Percentiles rank a stretch among this genome's conserved stretches.
These are phyloP conservation scores for Pseudachorutes palmiensis DNA, from an alignment of 1,140 invertebrate species.

Conservation along the genomic window DNA sequence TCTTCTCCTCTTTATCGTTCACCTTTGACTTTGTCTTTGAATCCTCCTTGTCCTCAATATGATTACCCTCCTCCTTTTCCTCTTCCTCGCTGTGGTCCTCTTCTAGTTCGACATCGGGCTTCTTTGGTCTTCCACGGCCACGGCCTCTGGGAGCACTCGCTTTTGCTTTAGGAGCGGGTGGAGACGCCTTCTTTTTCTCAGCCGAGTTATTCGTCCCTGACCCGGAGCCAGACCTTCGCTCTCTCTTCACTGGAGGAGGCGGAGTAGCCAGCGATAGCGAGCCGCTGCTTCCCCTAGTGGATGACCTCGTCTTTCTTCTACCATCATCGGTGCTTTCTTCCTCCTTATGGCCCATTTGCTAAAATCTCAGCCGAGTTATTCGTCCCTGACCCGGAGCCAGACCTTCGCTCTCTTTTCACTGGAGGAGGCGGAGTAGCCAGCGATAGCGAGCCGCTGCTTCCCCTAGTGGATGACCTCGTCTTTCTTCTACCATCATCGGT, in stretches of 20 bases:
- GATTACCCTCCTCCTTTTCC: slow-evolving; percentile 19
- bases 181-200: slow-evolving; percentile 24
- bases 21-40: background rate
- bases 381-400: slow-evolving; percentile 19
- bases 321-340: slow-evolving; percentile 27
- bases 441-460: slow-evolving; percentile 27
- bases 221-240: slow-evolving; percentile 23
- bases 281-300: slow-evolving; percentile 26
- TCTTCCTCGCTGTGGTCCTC: slow-evolving; percentile 13
- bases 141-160: slow-evolving; percentile 15
- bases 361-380: slow-evolving; percentile 24
- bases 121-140: slow-evolving; percentile 27
- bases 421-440: slow-evolving; percentile 31
- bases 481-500: slow-evolving; percentile 27
- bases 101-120: slow-evolving; percentile 15
- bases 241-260: slow-evolving; percentile 31
- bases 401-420: slow-evolving; percentile 27
- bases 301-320: slow-evolving; percentile 28
- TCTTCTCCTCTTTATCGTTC: slow-evolving; percentile 9
- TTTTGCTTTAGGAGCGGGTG: background rate
- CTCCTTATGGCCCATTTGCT: slow-evolving; percentile 36
- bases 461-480: slow-evolving; percentile 25
- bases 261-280: slow-evolving; percentile 25
- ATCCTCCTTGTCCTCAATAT: slow-evolving; percentile 21
- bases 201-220: slow-evolving; percentile 21